These are phyloP conservation scores for Coptodon rendalli DNA, from an alignment of 2,113 vertebrate genomes.

Conservation along the genomic window DNA sequence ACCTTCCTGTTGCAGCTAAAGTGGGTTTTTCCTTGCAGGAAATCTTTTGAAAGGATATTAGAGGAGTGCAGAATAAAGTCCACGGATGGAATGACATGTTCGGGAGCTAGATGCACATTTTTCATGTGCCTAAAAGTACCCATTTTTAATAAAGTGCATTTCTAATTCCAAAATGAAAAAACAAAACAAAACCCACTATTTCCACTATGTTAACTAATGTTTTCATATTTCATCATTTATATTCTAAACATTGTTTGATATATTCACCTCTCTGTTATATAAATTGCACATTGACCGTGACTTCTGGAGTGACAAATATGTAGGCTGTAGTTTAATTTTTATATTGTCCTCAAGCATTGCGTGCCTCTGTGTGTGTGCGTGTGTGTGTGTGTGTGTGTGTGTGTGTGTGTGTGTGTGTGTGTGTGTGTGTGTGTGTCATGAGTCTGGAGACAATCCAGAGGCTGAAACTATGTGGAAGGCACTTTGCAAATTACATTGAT, in stretches of 20 bases:
- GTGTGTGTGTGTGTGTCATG: neutral
- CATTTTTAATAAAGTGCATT: neutral
- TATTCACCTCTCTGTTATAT: neutral
- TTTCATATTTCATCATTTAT: neutral
- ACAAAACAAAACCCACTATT: neutral
- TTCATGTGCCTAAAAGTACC: neutral
- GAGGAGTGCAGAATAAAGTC: neutral
- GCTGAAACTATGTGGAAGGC: slow-evolving; percentile 45
- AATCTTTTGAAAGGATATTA: neutral
- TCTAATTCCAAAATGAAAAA: neutral
- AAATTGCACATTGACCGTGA: slow-evolving; percentile 4
- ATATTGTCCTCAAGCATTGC: neutral
- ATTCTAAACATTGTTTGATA: neutral
- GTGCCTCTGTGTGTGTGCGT: neutral
- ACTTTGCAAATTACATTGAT: slow-evolving; percentile 66
- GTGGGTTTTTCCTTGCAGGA: neutral
- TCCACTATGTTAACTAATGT: neutral
- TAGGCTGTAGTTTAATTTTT: neutral
- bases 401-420: neutral
- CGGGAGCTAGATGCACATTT: neutral
- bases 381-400: neutral
- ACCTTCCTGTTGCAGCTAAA: neutral
- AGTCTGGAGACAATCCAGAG: slow-evolving; percentile 33
- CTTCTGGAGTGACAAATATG: neutral
- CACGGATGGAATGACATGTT: neutral